Conservation (phyloP, 2,113 vertebrate species). For the Mus musculus region DNA sequence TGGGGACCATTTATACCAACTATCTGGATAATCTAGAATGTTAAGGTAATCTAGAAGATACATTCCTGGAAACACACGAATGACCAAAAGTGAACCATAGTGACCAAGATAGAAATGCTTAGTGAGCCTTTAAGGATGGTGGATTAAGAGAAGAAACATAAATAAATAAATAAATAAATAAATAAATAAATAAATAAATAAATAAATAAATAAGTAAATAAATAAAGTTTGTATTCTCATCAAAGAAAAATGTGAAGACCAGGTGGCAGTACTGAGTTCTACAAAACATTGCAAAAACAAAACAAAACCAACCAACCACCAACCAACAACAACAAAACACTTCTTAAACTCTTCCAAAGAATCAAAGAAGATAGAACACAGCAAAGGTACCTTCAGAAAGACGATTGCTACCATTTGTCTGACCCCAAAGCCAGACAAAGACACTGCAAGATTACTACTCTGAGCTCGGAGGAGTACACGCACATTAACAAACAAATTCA, state of each 20-base stretch:
- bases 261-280: background rate
- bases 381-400: background rate
- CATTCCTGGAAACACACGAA: background rate
- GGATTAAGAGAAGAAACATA: background rate
- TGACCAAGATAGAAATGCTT: background rate
- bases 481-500: background rate
- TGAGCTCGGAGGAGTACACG: background rate
- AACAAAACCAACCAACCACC: no score
- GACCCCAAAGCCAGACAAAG: background rate
- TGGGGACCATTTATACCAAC: background rate
- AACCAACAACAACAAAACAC: background rate
- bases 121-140: background rate
- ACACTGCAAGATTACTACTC: background rate
- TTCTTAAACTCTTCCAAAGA: background rate
- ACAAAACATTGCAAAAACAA: background rate
- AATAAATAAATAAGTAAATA: no score
- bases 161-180: no score
- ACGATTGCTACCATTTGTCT: background rate
- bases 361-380: background rate
- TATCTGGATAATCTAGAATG: background rate
- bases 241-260: background rate
- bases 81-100: background rate
- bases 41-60: background rate
- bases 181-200: no score
- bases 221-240: background rate